phyloP scores from a whole-genome alignment of 2,797 vertebrate species.

The Octomys mimax region DNA sequence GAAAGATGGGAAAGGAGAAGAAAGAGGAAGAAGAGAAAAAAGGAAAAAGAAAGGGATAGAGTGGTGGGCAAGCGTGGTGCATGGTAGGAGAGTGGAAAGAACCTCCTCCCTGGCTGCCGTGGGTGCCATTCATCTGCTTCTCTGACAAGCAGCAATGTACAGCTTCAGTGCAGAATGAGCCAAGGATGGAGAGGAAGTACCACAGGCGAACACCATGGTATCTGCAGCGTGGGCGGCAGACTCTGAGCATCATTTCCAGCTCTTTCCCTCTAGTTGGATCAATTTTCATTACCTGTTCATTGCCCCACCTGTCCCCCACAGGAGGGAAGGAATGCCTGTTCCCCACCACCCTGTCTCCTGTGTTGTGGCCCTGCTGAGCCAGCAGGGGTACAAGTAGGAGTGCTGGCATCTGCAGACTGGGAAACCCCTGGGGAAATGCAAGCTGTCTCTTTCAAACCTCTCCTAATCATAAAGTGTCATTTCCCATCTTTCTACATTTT shows the following conservation, averaged over 20 bases:
- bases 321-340: not conserved
- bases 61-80: too few relatives aligned
- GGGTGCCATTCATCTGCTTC: not conserved
- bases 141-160: not conserved
- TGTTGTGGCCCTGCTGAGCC: not conserved
- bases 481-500: not conserved
- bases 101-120: not conserved
- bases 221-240: too few relatives aligned
- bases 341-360: accelerated
- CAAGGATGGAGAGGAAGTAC: not conserved
- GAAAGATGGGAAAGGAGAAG: not conserved
- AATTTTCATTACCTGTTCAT: not conserved
- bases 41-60: not conserved
- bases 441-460: not conserved
- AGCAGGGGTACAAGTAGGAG: not conserved
- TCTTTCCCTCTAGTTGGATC: not conserved
- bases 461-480: not conserved
- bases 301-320: not conserved
- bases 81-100: accelerated
- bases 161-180: not conserved
- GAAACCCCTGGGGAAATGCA: not conserved
- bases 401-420: not conserved
- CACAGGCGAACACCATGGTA: not conserved
- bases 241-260: not conserved
- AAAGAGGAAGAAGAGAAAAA: not conserved